Evolutionary conservation across 1,140 invertebrate genomes (phyloP), one percentile per base, ranked within the genome.

Genomic region (Drosophila gunungcola): DNA sequence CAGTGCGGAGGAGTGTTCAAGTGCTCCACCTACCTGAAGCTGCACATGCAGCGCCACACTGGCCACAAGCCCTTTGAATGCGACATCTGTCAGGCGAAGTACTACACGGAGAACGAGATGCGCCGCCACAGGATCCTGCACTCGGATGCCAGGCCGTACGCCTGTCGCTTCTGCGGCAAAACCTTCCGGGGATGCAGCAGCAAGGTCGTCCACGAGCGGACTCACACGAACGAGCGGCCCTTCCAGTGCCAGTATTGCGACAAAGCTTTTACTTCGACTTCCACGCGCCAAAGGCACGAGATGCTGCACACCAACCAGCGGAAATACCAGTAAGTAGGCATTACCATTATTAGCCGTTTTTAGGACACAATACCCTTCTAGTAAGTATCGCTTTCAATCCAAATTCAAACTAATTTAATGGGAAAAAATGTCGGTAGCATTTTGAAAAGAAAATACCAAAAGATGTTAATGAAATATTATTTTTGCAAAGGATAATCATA

Each of bases 171-270:
- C 38, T 85, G 81, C 49, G 48, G 48, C 6, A 85, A 86, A 61
- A 81, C 82, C 7, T 85, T 81, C 34, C 81, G 81, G 4, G 78
- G 82, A 3, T 81, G 58, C 25, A 85, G 82, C 29, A 81, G 73
- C 61, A 85, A 75, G 27, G 78, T 65, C 1, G 57, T 86, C 12
- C 82, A 85, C 36, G 82, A 85, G 49, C 76, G 82, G 51, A 69
- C 27, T 1, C 96, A 98, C 91, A 96, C 95, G 3, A 97, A 97
- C 0, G 96, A 96, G 78, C 91, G 95, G 0, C 95, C 96, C 0
- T 96, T 95, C 67, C 94, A 95, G 43, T 96, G 96, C 51, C 93
- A 93, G 0, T 94, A 93, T 0, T 96, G 96, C 80, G 94, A 94
- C 2, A 96, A 96, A 81, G 94, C 95, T 0, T 96, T 96, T 82